Percentiles rank a stretch among this genome's conserved stretches.
phyloP scores from a whole-genome alignment of 2,797 vertebrate genomes.

The Pyrrhura leucotis region DNA sequence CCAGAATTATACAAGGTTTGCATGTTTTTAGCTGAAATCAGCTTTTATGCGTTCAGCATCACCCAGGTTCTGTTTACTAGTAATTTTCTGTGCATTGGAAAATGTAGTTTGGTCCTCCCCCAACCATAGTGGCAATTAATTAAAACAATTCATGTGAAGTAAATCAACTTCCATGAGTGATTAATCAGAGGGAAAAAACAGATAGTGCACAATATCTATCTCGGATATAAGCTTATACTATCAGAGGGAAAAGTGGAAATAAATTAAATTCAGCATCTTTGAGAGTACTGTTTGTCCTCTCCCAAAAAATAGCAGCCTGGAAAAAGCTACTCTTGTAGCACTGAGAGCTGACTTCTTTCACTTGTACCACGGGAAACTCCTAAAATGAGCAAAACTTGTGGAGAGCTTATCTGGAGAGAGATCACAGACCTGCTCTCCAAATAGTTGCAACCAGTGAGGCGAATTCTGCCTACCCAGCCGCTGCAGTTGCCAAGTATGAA shows the following conservation, averaged over 20 bases:
- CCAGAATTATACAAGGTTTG: background rate
- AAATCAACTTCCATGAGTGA: background rate
- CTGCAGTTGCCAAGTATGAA: background rate
- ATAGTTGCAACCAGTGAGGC: background rate
- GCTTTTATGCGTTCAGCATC: background rate
- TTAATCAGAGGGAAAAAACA: background rate
- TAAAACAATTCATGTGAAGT: background rate
- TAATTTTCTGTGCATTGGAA: background rate
- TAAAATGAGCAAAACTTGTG: background rate
- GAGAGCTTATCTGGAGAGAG: background rate
- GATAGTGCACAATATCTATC: background rate
- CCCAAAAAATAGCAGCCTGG: background rate
- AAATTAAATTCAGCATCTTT: background rate
- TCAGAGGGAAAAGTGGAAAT: background rate
- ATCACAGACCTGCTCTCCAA: background rate
- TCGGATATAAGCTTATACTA: background rate
- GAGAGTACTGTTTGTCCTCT: background rate
- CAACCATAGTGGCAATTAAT: background rate
- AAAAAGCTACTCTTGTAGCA: background rate
- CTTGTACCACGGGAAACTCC: background rate
- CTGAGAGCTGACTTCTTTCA: background rate
- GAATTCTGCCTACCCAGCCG: background rate
- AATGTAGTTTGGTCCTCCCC: background rate
- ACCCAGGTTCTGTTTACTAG: background rate
- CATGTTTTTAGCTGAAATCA: constrained; percentile 13